Percentiles rank a stretch among this genome's conserved stretches.
Conservation (phyloP, 2,888 invertebrate genomes). For the Leptothorax acervorum region DNA sequence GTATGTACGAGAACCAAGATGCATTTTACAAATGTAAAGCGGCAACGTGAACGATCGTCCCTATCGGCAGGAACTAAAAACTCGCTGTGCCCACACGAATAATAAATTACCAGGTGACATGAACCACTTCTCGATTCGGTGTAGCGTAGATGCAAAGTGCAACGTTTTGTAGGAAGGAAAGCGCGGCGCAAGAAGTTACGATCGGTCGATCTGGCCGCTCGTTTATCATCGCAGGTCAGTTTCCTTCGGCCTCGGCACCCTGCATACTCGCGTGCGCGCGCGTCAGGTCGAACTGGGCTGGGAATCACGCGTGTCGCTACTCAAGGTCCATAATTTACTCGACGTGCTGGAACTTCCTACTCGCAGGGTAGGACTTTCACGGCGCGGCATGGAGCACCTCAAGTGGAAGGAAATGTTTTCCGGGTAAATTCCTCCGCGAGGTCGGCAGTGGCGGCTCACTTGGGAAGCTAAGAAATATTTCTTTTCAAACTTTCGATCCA, state of each 20-base stretch:
- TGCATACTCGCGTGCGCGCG: slow-evolving; percentile 21
- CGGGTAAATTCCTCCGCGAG: slow-evolving; percentile 66
- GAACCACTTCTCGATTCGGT: slow-evolving; percentile 61
- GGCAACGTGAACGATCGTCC: slow-evolving; percentile 26
- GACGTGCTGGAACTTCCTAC: slow-evolving; percentile 66
- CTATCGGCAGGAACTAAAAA: slow-evolving; percentile 46
- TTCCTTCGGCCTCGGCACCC: slow-evolving; percentile 52
- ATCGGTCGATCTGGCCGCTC: slow-evolving; percentile 61
- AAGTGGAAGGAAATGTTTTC: slow-evolving; percentile 76
- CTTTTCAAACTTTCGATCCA: slow-evolving; percentile 72
- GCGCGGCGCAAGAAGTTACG: slow-evolving; percentile 53
- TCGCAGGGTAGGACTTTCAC: slow-evolving; percentile 58
- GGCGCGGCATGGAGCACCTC: slow-evolving; percentile 62
- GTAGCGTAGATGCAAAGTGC: slow-evolving; percentile 40
- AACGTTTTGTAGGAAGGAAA: slow-evolving; percentile 50
- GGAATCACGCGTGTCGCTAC: slow-evolving; percentile 55
- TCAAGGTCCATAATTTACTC: slow-evolving; percentile 73
- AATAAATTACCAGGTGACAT: slow-evolving; percentile 40
- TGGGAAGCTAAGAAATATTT: slow-evolving; percentile 69
- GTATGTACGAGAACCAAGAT: neutral
- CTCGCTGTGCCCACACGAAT: slow-evolving; percentile 28
- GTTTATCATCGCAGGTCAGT: slow-evolving; percentile 72
- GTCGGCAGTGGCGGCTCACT: neutral
- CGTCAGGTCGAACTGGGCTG: slow-evolving; percentile 49
- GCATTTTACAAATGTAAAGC: slow-evolving; percentile 42